phyloP scores from a whole-genome alignment of 2,797 vertebrate genomes.

The Rhinophrynus dorsalis region DNA sequence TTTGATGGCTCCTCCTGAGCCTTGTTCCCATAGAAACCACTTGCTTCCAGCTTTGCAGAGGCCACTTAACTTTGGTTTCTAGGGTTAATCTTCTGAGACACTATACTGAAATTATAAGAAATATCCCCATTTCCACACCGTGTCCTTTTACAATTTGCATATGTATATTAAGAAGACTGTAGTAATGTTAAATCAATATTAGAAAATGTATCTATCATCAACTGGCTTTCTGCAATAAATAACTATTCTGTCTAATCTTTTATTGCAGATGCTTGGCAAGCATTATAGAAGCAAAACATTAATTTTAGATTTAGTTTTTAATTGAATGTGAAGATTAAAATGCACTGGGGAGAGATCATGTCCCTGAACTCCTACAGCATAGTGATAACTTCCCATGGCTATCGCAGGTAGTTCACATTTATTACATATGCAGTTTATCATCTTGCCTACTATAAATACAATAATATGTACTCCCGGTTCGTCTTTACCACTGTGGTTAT shows the following conservation, averaged over 20 bases:
- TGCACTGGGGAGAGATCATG: constrained; percentile 28
- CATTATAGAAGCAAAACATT: constrained; percentile 31
- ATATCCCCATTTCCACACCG: too few species aligned
- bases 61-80: too few species aligned
- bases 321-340: constrained; percentile 43
- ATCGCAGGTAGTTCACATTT: constrained; percentile 37
- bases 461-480: constrained; percentile 17
- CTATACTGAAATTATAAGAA: too few species aligned
- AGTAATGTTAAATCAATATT: too few species aligned
- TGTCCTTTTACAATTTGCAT: too few species aligned
- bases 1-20: too few species aligned
- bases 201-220: constrained; percentile 14
- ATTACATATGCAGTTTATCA: constrained; percentile 32
- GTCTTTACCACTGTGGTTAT: constrained; percentile 26
- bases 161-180: too few species aligned
- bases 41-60: too few species aligned
- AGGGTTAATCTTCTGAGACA: too few species aligned
- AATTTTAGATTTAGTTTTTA: constrained; percentile 40
- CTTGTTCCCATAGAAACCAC: too few species aligned
- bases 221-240: constrained; percentile 28
- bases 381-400: constrained; percentile 20
- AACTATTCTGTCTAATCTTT: constrained; percentile 26
- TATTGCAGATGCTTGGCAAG: constrained; percentile 34
- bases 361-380: constrained; percentile 35
- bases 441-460: constrained; percentile 30